Evolutionary conservation across 2,797 vertebrate species (phyloP).

Genomic region (Adrianichthys oophorus): DNA sequence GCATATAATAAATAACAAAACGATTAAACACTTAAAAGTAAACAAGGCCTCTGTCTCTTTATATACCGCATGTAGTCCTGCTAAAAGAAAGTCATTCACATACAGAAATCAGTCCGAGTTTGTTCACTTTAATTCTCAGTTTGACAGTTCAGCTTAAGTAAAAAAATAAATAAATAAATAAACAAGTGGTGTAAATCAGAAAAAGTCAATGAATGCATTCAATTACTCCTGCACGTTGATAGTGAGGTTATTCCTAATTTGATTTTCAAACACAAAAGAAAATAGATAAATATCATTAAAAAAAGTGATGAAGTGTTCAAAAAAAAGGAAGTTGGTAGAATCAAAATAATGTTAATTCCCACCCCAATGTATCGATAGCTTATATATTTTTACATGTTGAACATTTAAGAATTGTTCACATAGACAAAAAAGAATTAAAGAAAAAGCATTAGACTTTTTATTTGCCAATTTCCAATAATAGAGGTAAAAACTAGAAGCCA

Average conservation of each 20-base stretch:
- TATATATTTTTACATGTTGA: no score
- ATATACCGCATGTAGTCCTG: conserved; percentile 51
- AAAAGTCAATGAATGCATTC: conserved; percentile 55
- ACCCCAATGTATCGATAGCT: no score
- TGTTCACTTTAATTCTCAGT: conserved; percentile 42
- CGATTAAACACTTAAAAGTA: conserved; percentile 70
- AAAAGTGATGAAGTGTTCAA: no score
- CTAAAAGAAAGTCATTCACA: conserved; percentile 46
- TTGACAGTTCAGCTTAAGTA: conserved; percentile 66
- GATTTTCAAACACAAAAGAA: no score
- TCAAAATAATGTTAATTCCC: no score
- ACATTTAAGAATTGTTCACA: no score
- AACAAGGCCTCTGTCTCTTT: conserved; percentile 46
- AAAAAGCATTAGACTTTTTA: no score
- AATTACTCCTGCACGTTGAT: conserved; percentile 77
- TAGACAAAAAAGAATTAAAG: no score
- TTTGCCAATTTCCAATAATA: no score
- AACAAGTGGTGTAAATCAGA: conserved; percentile 23
- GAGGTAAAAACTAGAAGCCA: no score
- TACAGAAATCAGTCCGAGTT: conserved; percentile 65
- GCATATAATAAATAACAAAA: conserved; percentile 71
- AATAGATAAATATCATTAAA: no score
- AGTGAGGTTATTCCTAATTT: conserved; percentile 52
- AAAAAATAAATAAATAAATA: conserved; percentile 60
- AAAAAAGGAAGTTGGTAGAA: no score